Conservation (phyloP, 2,113 vertebrate species). For the Cettia cetti region DNA sequence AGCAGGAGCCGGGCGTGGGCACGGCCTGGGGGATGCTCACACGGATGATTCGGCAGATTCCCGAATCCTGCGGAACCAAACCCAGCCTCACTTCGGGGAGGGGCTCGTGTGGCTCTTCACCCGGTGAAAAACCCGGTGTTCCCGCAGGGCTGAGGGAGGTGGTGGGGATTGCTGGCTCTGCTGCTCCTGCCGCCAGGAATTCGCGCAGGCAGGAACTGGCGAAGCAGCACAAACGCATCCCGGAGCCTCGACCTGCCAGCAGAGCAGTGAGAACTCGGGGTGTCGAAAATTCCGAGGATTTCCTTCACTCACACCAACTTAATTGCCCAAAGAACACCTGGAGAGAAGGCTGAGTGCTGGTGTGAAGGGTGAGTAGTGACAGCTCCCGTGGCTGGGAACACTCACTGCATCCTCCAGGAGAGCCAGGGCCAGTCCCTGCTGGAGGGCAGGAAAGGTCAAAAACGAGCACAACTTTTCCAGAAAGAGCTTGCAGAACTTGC, state of each 20-base stretch:
- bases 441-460: neutral
- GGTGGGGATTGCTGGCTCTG: rapidly evolving
- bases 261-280: rapidly evolving
- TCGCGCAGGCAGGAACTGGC: neutral
- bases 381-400: neutral
- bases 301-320: neutral
- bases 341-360: neutral
- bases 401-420: neutral
- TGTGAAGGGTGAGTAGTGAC: neutral
- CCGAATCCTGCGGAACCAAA: too few species aligned
- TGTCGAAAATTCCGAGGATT: neutral
- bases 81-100: rapidly evolving
- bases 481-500: too few species aligned
- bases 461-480: neutral
- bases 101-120: rapidly evolving
- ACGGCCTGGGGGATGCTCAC: rapidly evolving
- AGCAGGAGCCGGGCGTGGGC: neutral
- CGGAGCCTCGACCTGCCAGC: neutral
- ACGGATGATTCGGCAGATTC: neutral
- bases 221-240: neutral
- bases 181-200: rapidly evolving
- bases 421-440: neutral
- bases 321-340: neutral
- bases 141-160: rapidly evolving
- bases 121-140: too few species aligned